Percentiles rank a stretch among this genome's conserved stretches.
These are phyloP conservation scores for Zosterops lateralis DNA, from an alignment of 2,113 vertebrate genomes.

Conservation along the genomic window DNA sequence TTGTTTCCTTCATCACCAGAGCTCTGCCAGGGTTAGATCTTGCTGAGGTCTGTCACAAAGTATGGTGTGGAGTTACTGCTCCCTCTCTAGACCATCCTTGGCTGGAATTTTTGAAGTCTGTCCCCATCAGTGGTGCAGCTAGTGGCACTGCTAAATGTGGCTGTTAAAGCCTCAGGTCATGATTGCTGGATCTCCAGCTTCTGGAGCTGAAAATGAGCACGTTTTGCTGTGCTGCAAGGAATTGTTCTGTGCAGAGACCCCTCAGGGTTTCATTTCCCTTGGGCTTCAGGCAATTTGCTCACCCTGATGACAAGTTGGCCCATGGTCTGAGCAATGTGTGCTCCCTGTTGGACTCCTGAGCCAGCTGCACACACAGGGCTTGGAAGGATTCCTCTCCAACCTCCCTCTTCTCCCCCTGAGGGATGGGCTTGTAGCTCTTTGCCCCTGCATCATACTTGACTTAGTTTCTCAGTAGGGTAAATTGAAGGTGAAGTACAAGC, in stretches of 20 bases:
- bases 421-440: background rate
- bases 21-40: background rate
- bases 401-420: background rate
- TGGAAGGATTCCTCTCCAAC: background rate
- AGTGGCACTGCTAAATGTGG: background rate
- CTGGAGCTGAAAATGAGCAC: too few relatives aligned
- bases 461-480: background rate
- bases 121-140: background rate
- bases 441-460: background rate
- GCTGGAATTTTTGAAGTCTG: background rate
- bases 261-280: background rate
- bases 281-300: background rate
- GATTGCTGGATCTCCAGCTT: background rate
- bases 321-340: background rate
- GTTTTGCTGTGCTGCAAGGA: background rate
- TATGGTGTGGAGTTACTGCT: background rate
- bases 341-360: background rate
- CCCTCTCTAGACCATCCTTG: background rate
- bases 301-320: background rate
- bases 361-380: background rate
- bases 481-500: conserved; percentile 27
- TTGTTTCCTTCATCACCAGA: background rate
- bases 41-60: background rate
- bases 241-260: background rate
- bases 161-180: background rate